Conservation (phyloP, 2,113 vertebrate genomes). For the Pollimyrus isidori region DNA sequence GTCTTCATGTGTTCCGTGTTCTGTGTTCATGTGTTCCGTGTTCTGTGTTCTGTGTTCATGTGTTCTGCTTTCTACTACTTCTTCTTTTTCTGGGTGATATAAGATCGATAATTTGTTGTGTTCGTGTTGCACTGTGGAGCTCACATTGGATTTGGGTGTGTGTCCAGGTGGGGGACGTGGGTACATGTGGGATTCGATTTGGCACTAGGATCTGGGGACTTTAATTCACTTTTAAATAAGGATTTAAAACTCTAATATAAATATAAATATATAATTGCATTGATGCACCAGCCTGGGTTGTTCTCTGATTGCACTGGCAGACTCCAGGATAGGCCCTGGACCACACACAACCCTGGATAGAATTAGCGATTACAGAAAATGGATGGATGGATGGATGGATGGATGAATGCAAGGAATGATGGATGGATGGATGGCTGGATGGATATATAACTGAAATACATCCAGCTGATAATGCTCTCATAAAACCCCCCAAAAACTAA, state of each 20-base stretch:
- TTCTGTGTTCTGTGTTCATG: background rate
- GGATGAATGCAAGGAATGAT: background rate
- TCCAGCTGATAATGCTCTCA: background rate
- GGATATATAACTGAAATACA: background rate
- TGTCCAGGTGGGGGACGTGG: background rate
- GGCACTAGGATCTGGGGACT: background rate
- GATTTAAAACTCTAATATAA: background rate
- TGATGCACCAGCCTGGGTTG: no score
- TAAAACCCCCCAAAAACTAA: background rate
- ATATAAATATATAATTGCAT: background rate
- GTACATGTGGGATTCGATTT: background rate
- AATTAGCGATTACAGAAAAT: background rate
- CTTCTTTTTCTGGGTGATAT: background rate
- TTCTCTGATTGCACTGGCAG: no score
- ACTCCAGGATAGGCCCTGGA: no score
- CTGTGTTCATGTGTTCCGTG: no score
- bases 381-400: no score
- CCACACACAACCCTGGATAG: background rate
- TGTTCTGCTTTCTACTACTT: background rate
- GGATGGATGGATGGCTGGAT: background rate
- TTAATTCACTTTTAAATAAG: background rate
- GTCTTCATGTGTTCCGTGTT: background rate
- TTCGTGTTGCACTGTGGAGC: background rate
- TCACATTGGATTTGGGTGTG: background rate
- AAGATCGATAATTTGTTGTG: background rate